Evolutionary conservation across 2,113 vertebrate species (phyloP).

Genomic region (Ciconia stormi): DNA sequence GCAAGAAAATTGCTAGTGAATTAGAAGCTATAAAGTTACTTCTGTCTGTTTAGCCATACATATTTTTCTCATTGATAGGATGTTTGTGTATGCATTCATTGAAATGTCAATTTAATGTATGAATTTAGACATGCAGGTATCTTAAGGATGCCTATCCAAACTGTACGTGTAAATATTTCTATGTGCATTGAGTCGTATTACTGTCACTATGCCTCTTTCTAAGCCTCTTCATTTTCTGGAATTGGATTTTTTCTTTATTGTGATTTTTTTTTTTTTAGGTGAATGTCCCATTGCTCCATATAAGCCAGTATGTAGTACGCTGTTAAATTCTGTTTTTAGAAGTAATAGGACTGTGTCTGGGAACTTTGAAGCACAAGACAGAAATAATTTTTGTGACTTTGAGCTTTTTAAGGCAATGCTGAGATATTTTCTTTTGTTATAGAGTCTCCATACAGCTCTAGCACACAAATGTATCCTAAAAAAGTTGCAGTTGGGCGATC

Average conservation of each 20-base stretch:
- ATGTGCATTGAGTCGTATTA: background rate
- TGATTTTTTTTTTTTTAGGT: background rate
- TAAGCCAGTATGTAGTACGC: background rate
- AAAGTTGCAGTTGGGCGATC: constrained; percentile 78
- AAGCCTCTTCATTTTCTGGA: background rate
- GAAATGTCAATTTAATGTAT: background rate
- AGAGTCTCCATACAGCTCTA: constrained; percentile 90
- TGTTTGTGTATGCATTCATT: background rate
- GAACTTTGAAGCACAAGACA: background rate
- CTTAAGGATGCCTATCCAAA: background rate
- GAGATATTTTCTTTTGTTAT: background rate
- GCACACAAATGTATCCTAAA: constrained; percentile 75
- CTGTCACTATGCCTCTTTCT: background rate
- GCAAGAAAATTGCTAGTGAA: background rate
- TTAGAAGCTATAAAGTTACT: background rate
- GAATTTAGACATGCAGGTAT: background rate
- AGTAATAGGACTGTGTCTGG: background rate
- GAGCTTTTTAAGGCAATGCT: background rate
- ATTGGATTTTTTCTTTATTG: background rate
- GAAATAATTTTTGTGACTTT: background rate
- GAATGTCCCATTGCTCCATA: rapidly evolving
- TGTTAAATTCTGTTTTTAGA: background rate
- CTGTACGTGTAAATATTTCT: background rate
- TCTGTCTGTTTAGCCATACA: background rate
- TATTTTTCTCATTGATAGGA: background rate